Base-by-base conservation (phyloP, 2,113 vertebrate species). In the Apteryx mantelli region DNA sequence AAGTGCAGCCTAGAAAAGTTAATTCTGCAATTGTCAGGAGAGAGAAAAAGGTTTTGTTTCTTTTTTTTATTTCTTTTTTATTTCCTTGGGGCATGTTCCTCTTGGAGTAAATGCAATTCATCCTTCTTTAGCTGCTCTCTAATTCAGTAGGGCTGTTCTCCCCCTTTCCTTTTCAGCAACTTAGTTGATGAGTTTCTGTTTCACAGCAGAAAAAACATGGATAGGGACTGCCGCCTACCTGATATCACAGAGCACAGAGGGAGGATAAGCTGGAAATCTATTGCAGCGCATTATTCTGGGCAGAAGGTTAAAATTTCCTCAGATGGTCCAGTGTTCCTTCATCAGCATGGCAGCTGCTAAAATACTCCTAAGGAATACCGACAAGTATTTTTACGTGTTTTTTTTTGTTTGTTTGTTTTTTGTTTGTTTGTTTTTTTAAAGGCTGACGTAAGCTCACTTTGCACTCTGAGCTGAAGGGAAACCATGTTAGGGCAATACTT, bases 301-400 rank as follows among this genome's bases (percentile, higher is more conserved):
- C 42, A 42, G 38, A 61, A 38, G 36, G 36, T 38, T 13, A 17
- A n/a, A 88, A 74, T 40, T 83, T 83, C 71, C 79, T 78, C 40
- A 18, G 46, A 36, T 75, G 8, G 8, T 9, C 34, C 2, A 2
- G 73, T 19, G 18, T 32, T 81, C 61, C 20, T 77, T 0, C 0
- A 74, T 86, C 63, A 91, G 71, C 48, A 48, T 58, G 46, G 53
- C 75, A 81, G 75, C 88, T 83, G 63, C 71, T 86, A 38, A n/a
- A 81, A 55, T 36, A 48, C 20, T n/a, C 52, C 17, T 44, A 46
- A 69, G 78, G 58, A 50, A 60, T 73, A 38, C 34, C 79, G 86
- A 53, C 79, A 86, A 18, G 36, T 70, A 55, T 83, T 83, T 77
- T 79, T 34, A 56, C 10, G 2, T 24, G 5, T 0, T 9, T 50